Conservation (phyloP, 2,113 vertebrate species). For the Lophius piscatorius region DNA sequence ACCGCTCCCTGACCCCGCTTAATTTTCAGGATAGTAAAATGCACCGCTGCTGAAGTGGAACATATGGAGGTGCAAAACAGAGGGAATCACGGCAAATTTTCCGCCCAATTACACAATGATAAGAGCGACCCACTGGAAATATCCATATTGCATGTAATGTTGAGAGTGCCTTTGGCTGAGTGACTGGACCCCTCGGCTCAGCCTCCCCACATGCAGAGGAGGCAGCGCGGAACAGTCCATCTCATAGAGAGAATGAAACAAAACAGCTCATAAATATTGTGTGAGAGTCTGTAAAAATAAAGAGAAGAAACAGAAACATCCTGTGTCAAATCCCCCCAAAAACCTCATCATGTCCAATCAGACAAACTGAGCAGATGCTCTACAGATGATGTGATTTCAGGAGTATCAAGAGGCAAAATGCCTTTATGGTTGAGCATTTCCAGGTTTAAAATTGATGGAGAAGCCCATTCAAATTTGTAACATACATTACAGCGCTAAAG, state of each 20-base stretch:
- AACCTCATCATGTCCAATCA: constrained; percentile 7
- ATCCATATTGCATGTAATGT: constrained; percentile 61
- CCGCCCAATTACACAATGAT: constrained; percentile 78
- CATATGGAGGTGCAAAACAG: constrained; percentile 70
- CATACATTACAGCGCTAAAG: constrained; percentile 1
- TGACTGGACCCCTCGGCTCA: constrained; percentile 15
- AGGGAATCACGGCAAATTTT: constrained; percentile 78
- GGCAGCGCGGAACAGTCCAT: constrained; percentile 28
- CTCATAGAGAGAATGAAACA: constrained; percentile 26
- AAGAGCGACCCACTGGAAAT: constrained; percentile 63
- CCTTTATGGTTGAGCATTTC: constrained; percentile 14
- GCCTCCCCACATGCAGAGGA: constrained; percentile 46
- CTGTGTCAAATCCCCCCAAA: constrained; percentile 24
- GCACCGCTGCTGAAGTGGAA: constrained; percentile 64
- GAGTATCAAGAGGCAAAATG: constrained; percentile 14
- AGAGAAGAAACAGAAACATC: constrained; percentile 30
- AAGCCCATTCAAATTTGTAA: constrained; percentile 1
- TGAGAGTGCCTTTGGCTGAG: constrained; percentile 38
- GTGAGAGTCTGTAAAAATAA: constrained; percentile 27
- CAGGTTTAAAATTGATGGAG: constrained; percentile 7
- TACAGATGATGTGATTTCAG: constrained; percentile 25
- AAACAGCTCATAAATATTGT: constrained; percentile 48
- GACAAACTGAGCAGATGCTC: constrained; percentile 33
- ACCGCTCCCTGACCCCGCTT: constrained; percentile 73
- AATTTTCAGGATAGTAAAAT: constrained; percentile 71